Base-by-base conservation (phyloP, 92 coral and sea anemone species). In the Palythoa caribaeorum region DNA sequence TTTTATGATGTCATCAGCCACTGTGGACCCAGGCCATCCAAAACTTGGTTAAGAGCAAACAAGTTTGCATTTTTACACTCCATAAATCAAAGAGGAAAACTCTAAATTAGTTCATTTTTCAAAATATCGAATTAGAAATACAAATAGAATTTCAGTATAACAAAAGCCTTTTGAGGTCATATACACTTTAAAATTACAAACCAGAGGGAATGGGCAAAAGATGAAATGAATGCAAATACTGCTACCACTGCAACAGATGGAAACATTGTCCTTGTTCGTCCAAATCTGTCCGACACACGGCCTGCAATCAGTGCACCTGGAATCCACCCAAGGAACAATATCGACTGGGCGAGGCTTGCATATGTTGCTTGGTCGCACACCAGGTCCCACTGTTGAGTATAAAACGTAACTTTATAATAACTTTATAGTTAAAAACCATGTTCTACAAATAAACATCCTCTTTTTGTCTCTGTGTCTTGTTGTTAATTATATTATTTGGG, bases 281-380 rank as follows among this genome's bases (percentile, higher is more conserved):
- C 99, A 92, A 94, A 97, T 83, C 79, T 92, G 91, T 97, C 99
- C 20, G 99, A 89, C 78, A 97, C 90, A 52, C 91, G 87, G 35
- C 99, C 99, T 69, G 93, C 88, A 28, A 96, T 60, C 40, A 97
- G 88, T 48, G 97, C 95, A 48, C 98, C 96, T 39, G 95, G 94
- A 55, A 94, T 92, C 98, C 94, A 94, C 6, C 97, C 98, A 65
- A 97, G 85, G 68, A 95, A 97, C 69, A 97, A 83, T 55, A 97
- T 90, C 2, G 99, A 92, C 83, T 97, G 98, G 1, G 99, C 96
- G 71, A 97, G 81, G 73, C 98, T 95, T 71, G 98, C 98, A 70
- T 92, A 90, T 60, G 91, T 90, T 19, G 92, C 99, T 44, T 77
- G 89, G 6, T 95, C 99, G 73, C 99, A 97, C 36, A 97, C 88